phyloP scores from a whole-genome alignment of 2,888 invertebrate species.

The Scaptomyza tumidula region DNA sequence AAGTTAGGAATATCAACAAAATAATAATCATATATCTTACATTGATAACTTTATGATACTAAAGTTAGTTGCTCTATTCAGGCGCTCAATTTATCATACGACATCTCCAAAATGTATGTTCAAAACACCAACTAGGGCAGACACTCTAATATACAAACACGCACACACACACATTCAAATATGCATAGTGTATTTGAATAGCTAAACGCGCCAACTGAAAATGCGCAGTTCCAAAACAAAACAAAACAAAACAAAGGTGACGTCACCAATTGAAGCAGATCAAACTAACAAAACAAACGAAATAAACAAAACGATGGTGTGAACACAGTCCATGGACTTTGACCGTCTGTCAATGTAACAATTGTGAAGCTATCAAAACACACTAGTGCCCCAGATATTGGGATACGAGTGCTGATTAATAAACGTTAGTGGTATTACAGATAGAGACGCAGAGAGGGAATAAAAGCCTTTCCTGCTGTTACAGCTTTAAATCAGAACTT shows the following conservation, averaged over 20 bases:
- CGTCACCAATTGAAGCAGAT: constrained; percentile 29
- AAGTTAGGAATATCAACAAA: too few species aligned
- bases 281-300: neutral
- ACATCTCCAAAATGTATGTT: neutral
- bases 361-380: neutral
- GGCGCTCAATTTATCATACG: too few species aligned
- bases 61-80: too few species aligned
- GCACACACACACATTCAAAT: constrained; percentile 3
- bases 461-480: neutral
- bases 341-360: constrained; percentile 40
- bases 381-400: constrained; percentile 26
- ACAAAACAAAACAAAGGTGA: constrained; percentile 31
- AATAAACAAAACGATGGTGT: constrained; percentile 7
- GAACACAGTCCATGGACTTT: constrained; percentile 39
- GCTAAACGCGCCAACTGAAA: constrained; percentile 32
- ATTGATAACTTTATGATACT: too few species aligned
- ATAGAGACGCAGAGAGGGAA: neutral
- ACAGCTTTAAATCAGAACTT: neutral
- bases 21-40: too few species aligned
- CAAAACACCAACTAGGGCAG: constrained; percentile 30
- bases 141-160: neutral
- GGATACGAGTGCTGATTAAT: constrained; percentile 21
- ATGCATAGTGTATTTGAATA: constrained; percentile 24
- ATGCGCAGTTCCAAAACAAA: constrained; percentile 46
- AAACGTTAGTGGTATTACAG: neutral